These are phyloP conservation scores for Anas platyrhynchos DNA, from an alignment of 2,113 vertebrate genomes.

Conservation along the genomic window DNA sequence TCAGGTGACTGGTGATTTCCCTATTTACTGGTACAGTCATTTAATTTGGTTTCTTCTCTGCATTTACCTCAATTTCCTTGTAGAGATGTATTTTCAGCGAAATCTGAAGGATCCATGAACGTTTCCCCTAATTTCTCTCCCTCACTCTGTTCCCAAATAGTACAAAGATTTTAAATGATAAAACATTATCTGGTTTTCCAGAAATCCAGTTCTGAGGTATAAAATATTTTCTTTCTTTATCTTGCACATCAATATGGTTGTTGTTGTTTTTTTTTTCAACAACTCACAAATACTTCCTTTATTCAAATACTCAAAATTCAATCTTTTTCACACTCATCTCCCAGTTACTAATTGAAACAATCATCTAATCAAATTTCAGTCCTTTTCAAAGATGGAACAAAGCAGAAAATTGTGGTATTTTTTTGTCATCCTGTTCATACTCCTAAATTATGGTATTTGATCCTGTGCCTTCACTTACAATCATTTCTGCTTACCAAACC, in stretches of 20 bases:
- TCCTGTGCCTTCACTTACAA: not conserved
- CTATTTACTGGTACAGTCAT: not conserved
- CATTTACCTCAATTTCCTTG: not conserved
- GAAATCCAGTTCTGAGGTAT: slow-evolving; percentile 63
- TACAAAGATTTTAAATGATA: not conserved
- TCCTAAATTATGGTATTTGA: slow-evolving; percentile 50
- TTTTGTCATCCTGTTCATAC: slow-evolving; percentile 31
- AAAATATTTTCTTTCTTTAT: slow-evolving; percentile 61
- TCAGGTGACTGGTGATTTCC: not conserved
- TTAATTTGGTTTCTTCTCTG: not conserved
- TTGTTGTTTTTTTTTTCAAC: not conserved
- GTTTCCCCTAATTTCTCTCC: not conserved
- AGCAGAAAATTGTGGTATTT: not conserved
- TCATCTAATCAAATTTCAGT: slow-evolving; percentile 28
- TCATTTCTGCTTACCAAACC: slow-evolving; percentile 48
- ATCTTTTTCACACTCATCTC: not conserved
- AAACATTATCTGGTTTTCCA: slow-evolving; percentile 13
- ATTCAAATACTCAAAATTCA: slow-evolving; percentile 49
- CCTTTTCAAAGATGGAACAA: slow-evolving; percentile 40
- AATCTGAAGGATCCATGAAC: not conserved
- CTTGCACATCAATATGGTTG: slow-evolving; percentile 55
- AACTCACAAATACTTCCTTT: slow-evolving; percentile 35
- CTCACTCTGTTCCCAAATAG: accelerated
- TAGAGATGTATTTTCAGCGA: not conserved
- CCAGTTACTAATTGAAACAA: slow-evolving; percentile 27